Evolutionary conservation across 2,888 invertebrate species (phyloP), one percentile per base, ranked within the genome.

Genomic region (Arctia plantaginis): DNA sequence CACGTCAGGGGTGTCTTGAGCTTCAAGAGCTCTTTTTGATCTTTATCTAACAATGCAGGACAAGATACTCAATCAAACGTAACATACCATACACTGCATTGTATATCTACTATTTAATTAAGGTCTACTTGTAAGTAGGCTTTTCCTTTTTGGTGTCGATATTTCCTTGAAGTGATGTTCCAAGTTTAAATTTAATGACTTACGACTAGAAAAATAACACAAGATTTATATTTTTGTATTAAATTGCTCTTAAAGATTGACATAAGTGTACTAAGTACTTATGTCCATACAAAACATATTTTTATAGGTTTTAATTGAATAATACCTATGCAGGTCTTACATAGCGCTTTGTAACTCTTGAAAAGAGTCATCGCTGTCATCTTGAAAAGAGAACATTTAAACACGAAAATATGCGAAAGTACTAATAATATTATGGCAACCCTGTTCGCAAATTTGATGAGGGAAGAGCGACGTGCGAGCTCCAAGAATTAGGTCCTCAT

Each of bases 361-460:
- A 7, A 13, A 4, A 30, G 10, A 30, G 27, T 35, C n/a, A n/a
- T n/a, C n/a, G n/a, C 30, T 12, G 62, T 18, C 62, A 62, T 62
- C 18, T 62, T 18, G 62, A 0, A 30, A 62, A 62, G 10, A 15
- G 30, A 62, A 62, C 7, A 35, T 23, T 65, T 23, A 39, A 20
- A 35, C 33, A 35, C 1, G 35, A 23, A 62, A 67, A 72, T 39
- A 65, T 47, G 4, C 23, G 2, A 41, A 69, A 75, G 73, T 68
- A 7, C 27, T 10, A 72, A 74, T 23, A 30, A 71, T 23, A 70
- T 39, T 41, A 71, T 84, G 89, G 75, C 77, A 94, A 78, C 94
- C 94, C 93, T 94, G 89, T 80, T 85, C 84, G 83, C 85, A 92
- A 93, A 92, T 91, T 92, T 91, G 92, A 92, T 90, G 90, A 88